A percentile compares a stretch with the other conserved stretches of the same genome.
Conservation (phyloP, 2,113 vertebrate species). For the Craseonycteris thonglongyai region DNA sequence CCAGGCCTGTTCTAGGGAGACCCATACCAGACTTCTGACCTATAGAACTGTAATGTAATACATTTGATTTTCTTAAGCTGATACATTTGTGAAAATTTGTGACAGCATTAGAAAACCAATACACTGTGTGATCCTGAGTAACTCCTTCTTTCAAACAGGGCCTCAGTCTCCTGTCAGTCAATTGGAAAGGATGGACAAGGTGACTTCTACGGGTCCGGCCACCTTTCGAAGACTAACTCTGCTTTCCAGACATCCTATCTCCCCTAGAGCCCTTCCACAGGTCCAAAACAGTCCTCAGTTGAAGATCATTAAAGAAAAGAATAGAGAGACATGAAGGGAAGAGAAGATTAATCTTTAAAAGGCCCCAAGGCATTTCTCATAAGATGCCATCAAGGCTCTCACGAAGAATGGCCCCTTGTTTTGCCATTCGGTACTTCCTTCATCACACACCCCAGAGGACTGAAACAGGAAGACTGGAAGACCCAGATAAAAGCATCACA, state of each 20-base stretch:
- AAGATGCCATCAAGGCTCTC: neutral
- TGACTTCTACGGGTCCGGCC: neutral
- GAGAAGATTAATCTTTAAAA: neutral
- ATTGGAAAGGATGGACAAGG: neutral
- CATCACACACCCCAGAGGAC: neutral
- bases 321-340: neutral
- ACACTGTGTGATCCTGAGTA: neutral
- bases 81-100: neutral
- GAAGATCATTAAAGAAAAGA: neutral
- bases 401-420: neutral
- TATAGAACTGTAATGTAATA: neutral
- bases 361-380: neutral
- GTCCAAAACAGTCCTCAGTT: neutral
- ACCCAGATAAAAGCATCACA: neutral
- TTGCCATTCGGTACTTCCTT: neutral
- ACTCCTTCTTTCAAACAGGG: neutral
- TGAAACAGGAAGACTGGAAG: neutral
- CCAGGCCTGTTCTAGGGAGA: no score
- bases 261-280: neutral
- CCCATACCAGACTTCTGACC: neutral
- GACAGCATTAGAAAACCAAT: neutral
- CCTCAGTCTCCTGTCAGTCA: neutral
- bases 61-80: neutral
- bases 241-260: neutral
- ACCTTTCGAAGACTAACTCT: neutral